A percentile compares a stretch with the other conserved stretches of the same genome.
These are phyloP conservation scores for Drosophila algonquin DNA, from an alignment of 2,888 invertebrate genomes.

Conservation along the genomic window DNA sequence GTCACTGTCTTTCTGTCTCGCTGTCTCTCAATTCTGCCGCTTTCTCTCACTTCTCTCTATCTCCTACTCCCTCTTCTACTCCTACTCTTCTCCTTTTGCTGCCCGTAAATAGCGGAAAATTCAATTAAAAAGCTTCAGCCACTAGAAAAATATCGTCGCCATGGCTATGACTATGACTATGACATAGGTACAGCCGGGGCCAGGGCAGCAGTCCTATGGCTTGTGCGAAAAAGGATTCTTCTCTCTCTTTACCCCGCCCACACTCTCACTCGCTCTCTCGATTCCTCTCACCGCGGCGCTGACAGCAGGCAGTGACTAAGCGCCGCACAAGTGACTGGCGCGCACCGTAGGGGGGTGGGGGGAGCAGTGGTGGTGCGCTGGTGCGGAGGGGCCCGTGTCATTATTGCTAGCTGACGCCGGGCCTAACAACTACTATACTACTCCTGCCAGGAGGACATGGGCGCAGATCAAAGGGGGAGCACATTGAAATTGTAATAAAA, in stretches of 20 bases:
- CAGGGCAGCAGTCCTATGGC: slow-evolving; percentile 31
- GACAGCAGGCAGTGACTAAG: slow-evolving; percentile 53
- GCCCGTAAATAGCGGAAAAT: slow-evolving; percentile 77
- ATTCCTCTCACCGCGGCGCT: slow-evolving; percentile 27
- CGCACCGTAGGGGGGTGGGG: background rate
- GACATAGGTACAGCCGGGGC: slow-evolving; percentile 61
- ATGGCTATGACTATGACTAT: slow-evolving; percentile 73
- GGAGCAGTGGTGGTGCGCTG: background rate
- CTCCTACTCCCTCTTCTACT: too few species aligned
- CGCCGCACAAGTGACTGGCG: slow-evolving; percentile 38
- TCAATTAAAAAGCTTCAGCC: slow-evolving; percentile 79
- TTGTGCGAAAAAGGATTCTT: slow-evolving; percentile 43
- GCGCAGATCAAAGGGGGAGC: background rate
- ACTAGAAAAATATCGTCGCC: slow-evolving; percentile 80
- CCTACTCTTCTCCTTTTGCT: slow-evolving; percentile 10
- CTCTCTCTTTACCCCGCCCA: background rate
- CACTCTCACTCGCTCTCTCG: slow-evolving; percentile 2
- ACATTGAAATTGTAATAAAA: too few species aligned
- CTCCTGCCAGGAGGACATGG: slow-evolving; percentile 15
- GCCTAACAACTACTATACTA: slow-evolving; percentile 50
- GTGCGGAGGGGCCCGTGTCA: slow-evolving; percentile 41
- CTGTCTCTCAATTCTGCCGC: slow-evolving; percentile 10
- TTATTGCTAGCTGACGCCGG: slow-evolving; percentile 55
- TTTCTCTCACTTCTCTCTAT: background rate
- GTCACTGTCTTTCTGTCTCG: slow-evolving; percentile 11